Base-by-base conservation (phyloP, 2,797 vertebrate species). In the Sebastes steindachneri region DNA sequence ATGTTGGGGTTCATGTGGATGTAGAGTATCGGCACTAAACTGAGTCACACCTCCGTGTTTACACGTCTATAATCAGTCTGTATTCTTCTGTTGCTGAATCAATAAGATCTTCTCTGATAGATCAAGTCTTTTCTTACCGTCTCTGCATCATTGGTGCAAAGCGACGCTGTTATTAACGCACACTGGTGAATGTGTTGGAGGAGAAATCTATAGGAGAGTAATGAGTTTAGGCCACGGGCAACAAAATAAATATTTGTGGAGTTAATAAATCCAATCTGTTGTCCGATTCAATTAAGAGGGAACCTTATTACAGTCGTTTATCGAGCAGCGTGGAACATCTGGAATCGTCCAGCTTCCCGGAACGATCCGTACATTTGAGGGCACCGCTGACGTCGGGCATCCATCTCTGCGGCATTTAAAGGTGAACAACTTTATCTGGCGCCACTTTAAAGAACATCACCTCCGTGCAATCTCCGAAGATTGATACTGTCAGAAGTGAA, bases 181-280 rank as follows among this genome's bases (percentile, higher is more conserved):
- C 79, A 91, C 86, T 92, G 59, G 86, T 86, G 92, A 95, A 95
- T 90, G 94, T 83, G 82, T 89, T 90, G 82, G 85, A 83, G 86
- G 75, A 92, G 93, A 93, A 95, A 91, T 94, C 92, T 86, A 92
- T 92, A 87, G 78, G 78, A 92, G 93, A 95, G 90, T 95, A 97
- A 96, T 96, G 96, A 95, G 91, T 59, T 59, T 60, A 57, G 68
- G 89, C 88, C 90, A 87, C 90, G 19, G 66, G 83, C 85, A 35
- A 89, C 89, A 90, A 75, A 93, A 93, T 88, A 95, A 95, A 95
- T 95, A 95, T 92, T 88, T 90, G 89, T 84, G 78, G 79, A 87
- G 92, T 93, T 93, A 94, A 96, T 93, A 90, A 92, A 91, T 87
- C 73, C 33, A 90, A 92, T 90, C 89, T 76, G 75, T 75, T 86